Conservation (phyloP, 2,888 invertebrate species). For the Mechanitis messenoides region DNA sequence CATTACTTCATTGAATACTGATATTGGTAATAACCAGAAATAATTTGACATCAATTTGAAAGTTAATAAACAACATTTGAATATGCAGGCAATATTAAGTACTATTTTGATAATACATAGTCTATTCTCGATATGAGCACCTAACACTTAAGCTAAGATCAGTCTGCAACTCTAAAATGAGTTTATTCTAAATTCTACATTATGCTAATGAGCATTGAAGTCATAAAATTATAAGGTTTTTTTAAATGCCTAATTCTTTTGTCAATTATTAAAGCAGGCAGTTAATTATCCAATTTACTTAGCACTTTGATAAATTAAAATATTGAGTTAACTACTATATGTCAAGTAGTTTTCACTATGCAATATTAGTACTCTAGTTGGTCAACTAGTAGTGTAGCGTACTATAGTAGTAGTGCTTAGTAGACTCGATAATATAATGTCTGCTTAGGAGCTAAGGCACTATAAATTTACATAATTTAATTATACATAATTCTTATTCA, state of each 20-base stretch:
- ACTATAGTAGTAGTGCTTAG: no score
- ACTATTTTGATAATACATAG: constrained; percentile 20
- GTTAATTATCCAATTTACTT: no score
- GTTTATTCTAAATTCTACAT: constrained; percentile 35
- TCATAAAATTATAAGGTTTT: neutral
- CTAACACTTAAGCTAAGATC: constrained; percentile 71
- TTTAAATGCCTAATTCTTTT: no score
- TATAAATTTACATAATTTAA: constrained; percentile 6
- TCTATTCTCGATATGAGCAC: constrained; percentile 43
- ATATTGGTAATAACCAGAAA: constrained; percentile 55
- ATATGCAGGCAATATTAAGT: constrained; percentile 24
- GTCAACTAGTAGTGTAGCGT: no score
- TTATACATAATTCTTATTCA: neutral
- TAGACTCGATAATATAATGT: no score
- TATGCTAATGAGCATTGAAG: constrained; percentile 33
- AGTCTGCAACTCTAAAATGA: constrained; percentile 71
- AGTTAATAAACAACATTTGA: constrained; percentile 5
- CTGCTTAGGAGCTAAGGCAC: constrained; percentile 20
- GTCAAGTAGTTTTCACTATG: no score
- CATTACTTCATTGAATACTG: constrained; percentile 70
- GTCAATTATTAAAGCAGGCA: neutral
- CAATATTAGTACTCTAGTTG: no score
- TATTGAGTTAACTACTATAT: no score
- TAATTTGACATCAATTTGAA: constrained; percentile 26
- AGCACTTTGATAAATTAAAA: no score